A percentile compares a stretch with the other conserved stretches of the same genome.
Evolutionary conservation across 2,113 vertebrate genomes (phyloP).

Genomic region (Corydoras maculifer): DNA sequence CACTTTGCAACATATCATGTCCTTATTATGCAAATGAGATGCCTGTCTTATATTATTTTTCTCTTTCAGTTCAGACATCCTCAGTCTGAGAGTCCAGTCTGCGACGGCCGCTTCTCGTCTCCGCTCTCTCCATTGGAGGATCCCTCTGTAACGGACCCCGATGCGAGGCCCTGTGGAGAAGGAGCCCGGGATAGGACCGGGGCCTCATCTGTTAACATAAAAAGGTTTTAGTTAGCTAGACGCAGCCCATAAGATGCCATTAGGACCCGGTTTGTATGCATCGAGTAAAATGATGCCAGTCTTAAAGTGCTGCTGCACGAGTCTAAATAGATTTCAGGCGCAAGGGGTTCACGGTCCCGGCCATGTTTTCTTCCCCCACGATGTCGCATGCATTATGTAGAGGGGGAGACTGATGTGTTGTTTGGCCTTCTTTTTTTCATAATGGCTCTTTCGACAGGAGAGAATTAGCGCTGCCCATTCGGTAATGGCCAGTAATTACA

Average conservation of each 20-base stretch:
- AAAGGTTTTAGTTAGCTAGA: slow-evolving; percentile 15
- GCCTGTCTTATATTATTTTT: too few relatives aligned
- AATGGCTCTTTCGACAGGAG: slow-evolving; percentile 45
- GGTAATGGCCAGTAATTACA: slow-evolving; percentile 57
- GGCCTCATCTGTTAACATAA: slow-evolving; percentile 35
- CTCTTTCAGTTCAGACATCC: too few relatives aligned
- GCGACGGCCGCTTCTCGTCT: too few relatives aligned
- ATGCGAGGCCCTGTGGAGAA: slow-evolving; percentile 4
- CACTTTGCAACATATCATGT: too few relatives aligned
- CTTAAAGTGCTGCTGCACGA: slow-evolving; percentile 24
- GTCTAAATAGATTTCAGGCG: slow-evolving; percentile 35
- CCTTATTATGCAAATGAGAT: too few relatives aligned
- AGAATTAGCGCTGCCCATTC: slow-evolving; percentile 46
- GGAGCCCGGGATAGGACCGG: slow-evolving; percentile 13
- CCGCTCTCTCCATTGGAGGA: slow-evolving; percentile 14
- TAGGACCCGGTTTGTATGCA: slow-evolving; percentile 27
- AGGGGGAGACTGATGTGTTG: slow-evolving; percentile 14
- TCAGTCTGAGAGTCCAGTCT: too few relatives aligned
- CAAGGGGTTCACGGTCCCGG: slow-evolving; percentile 4
- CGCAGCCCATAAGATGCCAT: slow-evolving; percentile 32
- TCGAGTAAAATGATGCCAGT: slow-evolving; percentile 20
- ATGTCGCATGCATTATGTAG: slow-evolving; percentile 36
- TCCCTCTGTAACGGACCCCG: slow-evolving; percentile 7
- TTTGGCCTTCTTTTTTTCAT: slow-evolving; percentile 26
- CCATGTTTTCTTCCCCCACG: slow-evolving; percentile 10